These are phyloP conservation scores for Schizotus pectinicornis DNA, from an alignment of 2,888 invertebrate species.

Conservation along the genomic window DNA sequence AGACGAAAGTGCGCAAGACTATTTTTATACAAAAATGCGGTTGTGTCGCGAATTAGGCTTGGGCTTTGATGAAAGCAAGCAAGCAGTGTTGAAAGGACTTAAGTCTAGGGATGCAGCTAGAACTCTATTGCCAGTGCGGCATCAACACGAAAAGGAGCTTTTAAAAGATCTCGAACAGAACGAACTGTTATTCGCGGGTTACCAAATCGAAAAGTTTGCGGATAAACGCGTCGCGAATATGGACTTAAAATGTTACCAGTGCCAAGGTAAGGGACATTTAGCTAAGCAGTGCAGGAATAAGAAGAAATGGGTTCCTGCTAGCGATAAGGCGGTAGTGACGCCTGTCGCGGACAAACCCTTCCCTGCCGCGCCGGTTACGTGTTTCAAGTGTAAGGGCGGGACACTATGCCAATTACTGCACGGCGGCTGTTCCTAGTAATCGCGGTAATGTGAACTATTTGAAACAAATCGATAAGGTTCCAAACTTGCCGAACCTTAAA, in stretches of 20 bases:
- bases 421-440: too few relatives aligned
- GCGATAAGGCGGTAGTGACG: too few relatives aligned
- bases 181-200: background rate
- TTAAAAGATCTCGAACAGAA: background rate
- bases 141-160: background rate
- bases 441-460: background rate
- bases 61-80: too few relatives aligned
- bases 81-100: slow-evolving; percentile 3
- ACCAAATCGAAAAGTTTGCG: background rate
- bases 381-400: too few relatives aligned
- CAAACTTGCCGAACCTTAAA: background rate
- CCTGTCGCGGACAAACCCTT: too few relatives aligned
- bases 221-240: too few relatives aligned
- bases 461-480: background rate
- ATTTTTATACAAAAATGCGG: slow-evolving; percentile 8
- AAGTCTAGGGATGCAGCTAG: background rate
- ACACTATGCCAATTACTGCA: too few relatives aligned
- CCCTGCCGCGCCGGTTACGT: too few relatives aligned
- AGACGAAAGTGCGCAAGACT: background rate
- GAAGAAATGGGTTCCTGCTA: too few relatives aligned
- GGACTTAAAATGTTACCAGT: too few relatives aligned
- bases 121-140: background rate
- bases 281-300: too few relatives aligned
- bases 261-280: too few relatives aligned
- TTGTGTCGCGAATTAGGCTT: background rate